Base-by-base conservation (phyloP, 2,888 invertebrate species). In the Meiosimyza decipiens region DNA sequence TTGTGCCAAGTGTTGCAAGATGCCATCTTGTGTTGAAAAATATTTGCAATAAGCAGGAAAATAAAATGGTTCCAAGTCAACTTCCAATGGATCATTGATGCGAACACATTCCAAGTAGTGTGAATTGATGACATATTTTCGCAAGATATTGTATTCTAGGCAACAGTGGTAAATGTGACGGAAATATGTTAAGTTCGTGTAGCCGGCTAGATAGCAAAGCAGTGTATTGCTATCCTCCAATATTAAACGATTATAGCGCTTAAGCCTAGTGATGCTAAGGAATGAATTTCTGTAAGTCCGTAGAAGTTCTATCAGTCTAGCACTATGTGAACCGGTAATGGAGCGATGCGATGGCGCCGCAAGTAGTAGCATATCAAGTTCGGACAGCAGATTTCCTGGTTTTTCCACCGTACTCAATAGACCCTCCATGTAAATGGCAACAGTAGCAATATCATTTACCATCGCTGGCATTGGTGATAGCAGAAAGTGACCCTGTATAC, bases 361-460 rank as follows among this genome's bases (percentile, higher is more conserved):
- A 40, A 80, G 66, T 40, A 79, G 50, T 15, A 79, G 57, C 11
- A 78, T 76, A 49, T 80, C 79, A 55, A 76, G 50, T 40, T 81
- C 79, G 15, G 66, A 75, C 69, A 82, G 55, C 4, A 79, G 62
- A 4, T 79, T 78, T 0, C 72, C 73, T 0, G 80, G 79, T n/a
- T 72, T 47, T 3, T 76, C 81, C 28, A 84, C 81, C 0, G 77
- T 76, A 52, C 60, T 78, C 63, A 83, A 62, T 5, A 86, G 72
- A 4, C 81, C 79, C 49, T 85, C 81, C 59, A 86, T 47, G 71
- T 84, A 85, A 1, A 79, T 52, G 22, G 77, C 77, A 47, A 85
- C 72, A 0, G 79, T 78, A 0, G 75, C 78, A 13, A 77, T 70
- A 64, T 85, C 81, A 1, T 72, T 67, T 5, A 73, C 62, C 47